Evolutionary conservation across 1,140 invertebrate species (phyloP), one percentile per base, ranked within the genome.

Genomic region (Druon quercuslanigerum): DNA sequence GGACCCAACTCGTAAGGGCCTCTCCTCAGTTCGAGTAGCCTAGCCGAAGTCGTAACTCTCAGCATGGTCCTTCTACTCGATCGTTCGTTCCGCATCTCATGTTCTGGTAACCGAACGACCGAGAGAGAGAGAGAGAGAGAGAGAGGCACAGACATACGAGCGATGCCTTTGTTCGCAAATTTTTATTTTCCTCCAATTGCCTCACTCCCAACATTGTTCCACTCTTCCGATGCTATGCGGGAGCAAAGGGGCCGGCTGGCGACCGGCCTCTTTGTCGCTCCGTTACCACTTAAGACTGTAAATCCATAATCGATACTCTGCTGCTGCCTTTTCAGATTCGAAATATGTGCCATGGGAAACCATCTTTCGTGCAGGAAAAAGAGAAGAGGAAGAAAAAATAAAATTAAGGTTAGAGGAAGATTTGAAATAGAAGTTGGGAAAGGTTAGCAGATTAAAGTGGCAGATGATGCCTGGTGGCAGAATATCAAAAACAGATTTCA

Each of bases 31-130:
- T 50, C 25, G 51, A 60, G 33, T 33, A 74, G 60, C 51, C 50
- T 54, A 66, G 40, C 56, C 46, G 54, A 72, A 76, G 57, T 66
- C 75, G 57, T 51, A 71, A 76, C 66, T 60, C 50, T 50, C 5
- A 19, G 71, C 66, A 16, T 71, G 54, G 71, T 72, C 71, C 70
- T 71, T 33, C 40, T 19, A 40, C 71, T 72, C 16, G 14, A 1
- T 73, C 20, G 51, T 50, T 54, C 50, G 25, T 66, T 40, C 60
- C 60, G 60, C 33, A 66, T 66, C 60, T 66, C 25, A 46, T 66
- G 33, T 40, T 46, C 25, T 66, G 33, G 13, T 46, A 14, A 3
- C 40, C 60, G 60, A 66, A 66, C 60, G 60, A 16, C 16, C 8
- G 25, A 54, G 60, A 66, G 56, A 57, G 60, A 40, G 60, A 57